Conservation (phyloP, 2,113 vertebrate genomes). For the Collichthys lucidus region DNA sequence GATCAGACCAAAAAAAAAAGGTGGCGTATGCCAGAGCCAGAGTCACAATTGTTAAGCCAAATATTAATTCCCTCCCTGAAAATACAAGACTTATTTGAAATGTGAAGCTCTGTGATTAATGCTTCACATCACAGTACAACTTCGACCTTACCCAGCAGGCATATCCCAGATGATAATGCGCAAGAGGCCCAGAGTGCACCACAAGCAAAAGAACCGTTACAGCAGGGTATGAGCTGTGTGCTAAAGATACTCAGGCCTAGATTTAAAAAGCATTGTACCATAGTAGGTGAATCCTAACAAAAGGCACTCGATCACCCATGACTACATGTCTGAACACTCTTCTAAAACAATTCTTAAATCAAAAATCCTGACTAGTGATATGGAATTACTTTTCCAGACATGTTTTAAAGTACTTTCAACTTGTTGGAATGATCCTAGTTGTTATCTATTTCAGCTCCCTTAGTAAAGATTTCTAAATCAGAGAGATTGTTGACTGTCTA, state of each 20-base stretch:
- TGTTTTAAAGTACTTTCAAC: background rate
- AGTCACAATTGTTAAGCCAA: constrained; percentile 46
- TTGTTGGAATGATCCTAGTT: background rate
- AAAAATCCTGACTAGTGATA: background rate
- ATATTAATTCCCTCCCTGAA: constrained; percentile 47
- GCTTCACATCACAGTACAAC: constrained; percentile 20
- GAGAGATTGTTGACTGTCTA: background rate
- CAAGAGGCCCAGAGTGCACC: constrained; percentile 19
- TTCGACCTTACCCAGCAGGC: constrained; percentile 34
- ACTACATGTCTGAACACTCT: background rate
- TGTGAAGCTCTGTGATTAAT: constrained; percentile 46
- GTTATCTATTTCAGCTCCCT: background rate
- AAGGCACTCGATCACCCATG: constrained; percentile 6
- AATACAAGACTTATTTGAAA: constrained; percentile 38
- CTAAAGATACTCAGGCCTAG: background rate
- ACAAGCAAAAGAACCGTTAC: constrained; percentile 19
- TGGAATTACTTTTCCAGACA: background rate
- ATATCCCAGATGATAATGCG: constrained; percentile 36
- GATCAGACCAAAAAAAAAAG: background rate
- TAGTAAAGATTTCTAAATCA: background rate
- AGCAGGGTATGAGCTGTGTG: background rate
- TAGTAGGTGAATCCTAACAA: background rate
- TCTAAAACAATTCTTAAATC: background rate
- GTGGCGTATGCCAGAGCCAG: background rate
- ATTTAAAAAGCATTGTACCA: background rate